Base-by-base conservation (phyloP, 2,113 vertebrate species). In the Columba janthina region DNA sequence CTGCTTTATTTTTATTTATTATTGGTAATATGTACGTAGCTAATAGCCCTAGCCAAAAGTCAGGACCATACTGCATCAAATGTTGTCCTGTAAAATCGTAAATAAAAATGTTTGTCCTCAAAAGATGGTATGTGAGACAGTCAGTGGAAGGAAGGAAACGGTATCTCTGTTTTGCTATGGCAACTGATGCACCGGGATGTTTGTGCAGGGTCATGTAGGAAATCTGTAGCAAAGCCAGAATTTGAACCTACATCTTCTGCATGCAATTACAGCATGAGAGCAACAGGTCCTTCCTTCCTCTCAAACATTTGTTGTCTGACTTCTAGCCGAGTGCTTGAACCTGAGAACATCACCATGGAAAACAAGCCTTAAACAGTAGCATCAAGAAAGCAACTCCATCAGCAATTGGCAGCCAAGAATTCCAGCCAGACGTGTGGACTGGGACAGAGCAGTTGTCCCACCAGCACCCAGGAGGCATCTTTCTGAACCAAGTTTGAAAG, bases 161-260 rank as follows among this genome's bases (percentile, higher is more conserved):
- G 1, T 64, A 74, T 50, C 71, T 61, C 91, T 69, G 40, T 15
- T 93, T 84, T 89, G 31, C 76, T 76, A 36, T 57, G 50, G 75
- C 71, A 92, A 40, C 62, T 28, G 74, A 84, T 64, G 51, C 58
- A 54, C 65, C 32, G 28, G 77, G 51, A 61, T 71, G 80, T 83
- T 89, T 90, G 48, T 72, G 66, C 67, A 83, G 85, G 88, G 62
- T 91, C 71, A 90, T 56, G 58, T 17, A 87, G 70, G 80, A 93
- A 87, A 71, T 40, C 69, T 90, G 67, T 24, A 65, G 54, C 58
- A 70, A 78, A 89, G 53, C 24, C 91, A 79, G 87, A 84, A 81
- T 62, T 26, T 75, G 79, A 94, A 78, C 48, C 31, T 77, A 15
- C 36, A 71, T 74, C 53, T 94, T 67, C 87, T 70, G 42, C 36